Base-by-base conservation (phyloP, 1,140 invertebrate genomes). In the Drosophila seguyi region DNA sequence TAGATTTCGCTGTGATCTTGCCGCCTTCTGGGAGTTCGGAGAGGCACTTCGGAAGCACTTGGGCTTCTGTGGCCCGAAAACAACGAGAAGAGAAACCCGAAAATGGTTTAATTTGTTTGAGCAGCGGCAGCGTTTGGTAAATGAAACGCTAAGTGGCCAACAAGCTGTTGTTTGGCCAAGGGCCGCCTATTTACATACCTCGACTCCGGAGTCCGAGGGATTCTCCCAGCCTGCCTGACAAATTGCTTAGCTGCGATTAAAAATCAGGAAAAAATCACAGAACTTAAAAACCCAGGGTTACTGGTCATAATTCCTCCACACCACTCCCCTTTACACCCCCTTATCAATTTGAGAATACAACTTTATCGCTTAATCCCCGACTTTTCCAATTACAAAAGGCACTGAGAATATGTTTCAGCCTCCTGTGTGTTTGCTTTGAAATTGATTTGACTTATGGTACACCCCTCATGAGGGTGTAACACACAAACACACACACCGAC, bases 71-170 rank as follows among this genome's bases (percentile, higher is more conserved):
- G 79, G 78, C 62, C 61, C 73, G 65, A 59, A 59, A 60, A 22
- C 34, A 66, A 66, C 27, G 41, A 39, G 63, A 68, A 67, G 66
- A 78, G 80, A 55, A 55, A 55, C 20, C 52, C 52, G 52, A 55
- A 86, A 86, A 79, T 72, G 80, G 80, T 85, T 90, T 90, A 90
- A 90, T 90, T 90, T 90, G 85, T 90, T 90, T 90, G 61, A 42
- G 27, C 69, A 78, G 77, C 84, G 84, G 84, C 84, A 78, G 61
- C 85, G 85, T 65, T 90, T 85, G 85, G 72, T 84, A 88, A 55
- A 90, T 88, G 84, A 87, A 78, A 83, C 82, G 81, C 81, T 90
- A 90, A 90, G 85, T 90, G 85, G 86, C 73, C 72, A 55, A 72
- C 80, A 88, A 88, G 76, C 34, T n/a, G n/a, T 80, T 87, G 68